These are phyloP conservation scores for Callospermophilus lateralis DNA, from an alignment of 2,113 vertebrate species.

Conservation along the genomic window DNA sequence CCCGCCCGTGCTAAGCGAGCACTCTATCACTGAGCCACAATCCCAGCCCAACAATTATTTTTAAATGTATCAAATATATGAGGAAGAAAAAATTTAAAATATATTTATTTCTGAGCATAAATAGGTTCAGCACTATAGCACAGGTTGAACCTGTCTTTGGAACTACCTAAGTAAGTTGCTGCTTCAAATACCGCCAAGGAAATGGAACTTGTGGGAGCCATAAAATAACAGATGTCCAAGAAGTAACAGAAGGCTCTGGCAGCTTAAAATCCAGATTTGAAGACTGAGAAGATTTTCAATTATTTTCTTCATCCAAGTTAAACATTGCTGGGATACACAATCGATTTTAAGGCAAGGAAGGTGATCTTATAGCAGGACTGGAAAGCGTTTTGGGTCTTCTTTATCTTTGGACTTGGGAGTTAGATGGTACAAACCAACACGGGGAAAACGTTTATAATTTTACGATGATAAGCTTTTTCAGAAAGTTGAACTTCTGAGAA, in stretches of 20 bases:
- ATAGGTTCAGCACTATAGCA: no score
- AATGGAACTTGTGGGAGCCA: not conserved
- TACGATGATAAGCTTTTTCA: not conserved
- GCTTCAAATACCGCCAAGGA: not conserved
- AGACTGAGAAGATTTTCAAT: not conserved
- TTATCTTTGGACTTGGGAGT: not conserved
- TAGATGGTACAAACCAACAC: not conserved
- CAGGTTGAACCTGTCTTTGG: not conserved
- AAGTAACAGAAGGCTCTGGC: not conserved
- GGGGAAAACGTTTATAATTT: not conserved
- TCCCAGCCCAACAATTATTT: not conserved
- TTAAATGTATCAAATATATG: not conserved
- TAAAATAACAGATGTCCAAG: conserved; percentile 26
- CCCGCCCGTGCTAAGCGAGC: no score
- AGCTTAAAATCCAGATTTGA: not conserved
- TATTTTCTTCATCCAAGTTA: not conserved
- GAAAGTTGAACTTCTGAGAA: not conserved
- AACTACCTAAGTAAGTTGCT: not conserved
- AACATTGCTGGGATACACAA: not conserved
- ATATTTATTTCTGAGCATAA: not conserved
- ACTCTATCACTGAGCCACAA: no score
- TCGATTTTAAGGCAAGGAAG: not conserved
- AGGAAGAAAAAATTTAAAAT: not conserved
- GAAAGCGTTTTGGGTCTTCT: not conserved
- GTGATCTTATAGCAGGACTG: not conserved